These are phyloP conservation scores for Meloe dianella DNA, from an alignment of 2,888 invertebrate genomes.

Conservation along the genomic window DNA sequence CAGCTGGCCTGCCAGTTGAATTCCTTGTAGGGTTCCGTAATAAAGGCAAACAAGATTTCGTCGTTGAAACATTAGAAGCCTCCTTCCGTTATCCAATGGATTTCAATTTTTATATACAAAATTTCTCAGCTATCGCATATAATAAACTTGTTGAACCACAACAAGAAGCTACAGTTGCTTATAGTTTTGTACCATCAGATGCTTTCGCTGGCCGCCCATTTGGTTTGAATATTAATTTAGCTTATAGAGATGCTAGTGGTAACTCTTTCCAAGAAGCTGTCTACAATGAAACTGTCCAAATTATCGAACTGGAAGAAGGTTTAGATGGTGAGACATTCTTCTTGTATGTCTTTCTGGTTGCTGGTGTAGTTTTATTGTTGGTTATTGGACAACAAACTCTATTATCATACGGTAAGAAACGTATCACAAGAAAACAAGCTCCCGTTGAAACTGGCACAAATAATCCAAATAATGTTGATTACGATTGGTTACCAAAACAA, in stretches of 20 bases:
- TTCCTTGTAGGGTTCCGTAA: constrained; percentile 96
- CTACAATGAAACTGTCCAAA: constrained; percentile 96
- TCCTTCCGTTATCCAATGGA: constrained; percentile 99
- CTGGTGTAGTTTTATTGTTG: constrained; percentile 83
- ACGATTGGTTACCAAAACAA: constrained; percentile 97
- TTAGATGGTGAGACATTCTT: constrained; percentile 99
- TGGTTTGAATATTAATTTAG: constrained; percentile 90
- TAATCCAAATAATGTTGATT: constrained; percentile 91
- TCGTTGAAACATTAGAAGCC: constrained; percentile 92
- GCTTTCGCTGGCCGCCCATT: constrained; percentile 97
- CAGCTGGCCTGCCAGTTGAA: constrained; percentile 91
- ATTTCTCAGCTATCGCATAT: constrained; percentile 91
- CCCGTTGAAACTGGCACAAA: constrained; percentile 89
- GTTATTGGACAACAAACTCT: constrained; percentile 90
- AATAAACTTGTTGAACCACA: constrained; percentile 87
- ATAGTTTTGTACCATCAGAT: constrained; percentile 94
- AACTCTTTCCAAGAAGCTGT: constrained; percentile 83
- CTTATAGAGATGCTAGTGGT: constrained; percentile 82
- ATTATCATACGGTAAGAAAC: constrained; percentile 81
- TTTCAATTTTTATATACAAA: constrained; percentile 97
- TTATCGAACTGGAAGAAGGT: constrained; percentile 93
- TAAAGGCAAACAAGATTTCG: constrained; percentile 89
- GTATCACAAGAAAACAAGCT: constrained; percentile 64
- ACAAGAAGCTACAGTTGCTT: constrained; percentile 93
- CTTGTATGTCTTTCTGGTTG: constrained; percentile 93